Evolutionary conservation across 2,113 vertebrate genomes (phyloP).

Genomic region (Mixornis gularis): DNA sequence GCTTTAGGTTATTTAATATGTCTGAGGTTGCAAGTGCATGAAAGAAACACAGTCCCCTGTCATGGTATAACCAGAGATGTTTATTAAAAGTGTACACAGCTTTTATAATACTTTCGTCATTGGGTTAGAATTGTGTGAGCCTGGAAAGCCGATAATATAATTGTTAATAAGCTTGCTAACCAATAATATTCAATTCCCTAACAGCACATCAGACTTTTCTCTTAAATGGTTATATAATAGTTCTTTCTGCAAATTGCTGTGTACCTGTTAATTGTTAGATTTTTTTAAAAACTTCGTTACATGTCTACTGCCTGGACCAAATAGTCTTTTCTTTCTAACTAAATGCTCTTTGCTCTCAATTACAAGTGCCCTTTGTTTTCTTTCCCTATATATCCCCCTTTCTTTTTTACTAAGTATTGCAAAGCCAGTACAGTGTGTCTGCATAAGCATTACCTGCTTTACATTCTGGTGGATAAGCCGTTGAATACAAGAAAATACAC

Average conservation of each 20-base stretch:
- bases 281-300: not conserved
- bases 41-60: not conserved
- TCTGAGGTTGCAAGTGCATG: not conserved
- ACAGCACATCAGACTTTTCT: not conserved
- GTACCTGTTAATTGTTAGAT: not conserved
- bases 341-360: not conserved
- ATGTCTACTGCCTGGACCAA: not conserved
- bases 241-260: not conserved
- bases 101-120: not conserved
- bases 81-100: not conserved
- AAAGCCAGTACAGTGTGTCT: not conserved
- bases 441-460: not conserved
- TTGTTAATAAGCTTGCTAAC: not conserved
- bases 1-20: not conserved
- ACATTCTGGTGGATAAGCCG: not conserved
- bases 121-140: not conserved
- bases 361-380: not conserved
- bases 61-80: rapidly evolving
- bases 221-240: not conserved
- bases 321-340: not conserved
- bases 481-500: not conserved
- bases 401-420: not conserved
- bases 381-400: not conserved
- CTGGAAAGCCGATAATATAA: no score
- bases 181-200: not conserved